phyloP scores from a whole-genome alignment of 2,113 vertebrate genomes.

The Lophotis ruficrista region DNA sequence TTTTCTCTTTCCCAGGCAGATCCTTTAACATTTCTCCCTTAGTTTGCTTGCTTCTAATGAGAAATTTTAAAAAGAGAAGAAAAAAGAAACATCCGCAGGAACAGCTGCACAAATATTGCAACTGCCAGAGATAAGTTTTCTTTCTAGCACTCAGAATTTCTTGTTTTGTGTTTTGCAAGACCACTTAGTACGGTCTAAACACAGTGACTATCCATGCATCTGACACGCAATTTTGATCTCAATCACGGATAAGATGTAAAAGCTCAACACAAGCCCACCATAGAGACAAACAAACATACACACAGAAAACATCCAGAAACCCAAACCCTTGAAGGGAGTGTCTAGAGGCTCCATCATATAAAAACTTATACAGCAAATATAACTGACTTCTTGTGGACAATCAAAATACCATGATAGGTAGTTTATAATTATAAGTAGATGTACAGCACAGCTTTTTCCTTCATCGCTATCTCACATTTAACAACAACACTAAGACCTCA shows the following conservation, averaged over 20 bases:
- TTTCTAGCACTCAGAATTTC: conserved; percentile 16
- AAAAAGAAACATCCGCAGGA: not conserved
- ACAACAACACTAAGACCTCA: not conserved
- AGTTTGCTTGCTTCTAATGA: not conserved
- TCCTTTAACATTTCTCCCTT: not conserved
- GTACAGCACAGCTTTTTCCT: not conserved
- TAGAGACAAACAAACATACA: not conserved
- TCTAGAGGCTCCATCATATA: not conserved
- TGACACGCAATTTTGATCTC: not conserved
- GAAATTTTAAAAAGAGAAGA: not conserved
- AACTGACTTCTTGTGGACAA: not conserved
- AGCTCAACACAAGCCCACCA: not conserved
- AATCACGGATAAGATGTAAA: accelerated
- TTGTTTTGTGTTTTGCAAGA: not conserved
- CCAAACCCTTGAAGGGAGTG: not conserved
- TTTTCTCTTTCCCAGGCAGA: not conserved
- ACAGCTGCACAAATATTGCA: conserved; percentile 64
- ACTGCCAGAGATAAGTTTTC: conserved; percentile 4
- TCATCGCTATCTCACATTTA: not conserved
- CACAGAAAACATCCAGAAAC: not conserved
- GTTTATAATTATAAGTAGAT: not conserved
- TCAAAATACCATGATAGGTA: not conserved
- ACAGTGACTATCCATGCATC: not conserved
- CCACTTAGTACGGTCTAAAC: not conserved
- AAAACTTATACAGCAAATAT: not conserved